Base-by-base conservation (phyloP, 2,888 invertebrate species). In the Caenorhabditis auriculariae region DNA sequence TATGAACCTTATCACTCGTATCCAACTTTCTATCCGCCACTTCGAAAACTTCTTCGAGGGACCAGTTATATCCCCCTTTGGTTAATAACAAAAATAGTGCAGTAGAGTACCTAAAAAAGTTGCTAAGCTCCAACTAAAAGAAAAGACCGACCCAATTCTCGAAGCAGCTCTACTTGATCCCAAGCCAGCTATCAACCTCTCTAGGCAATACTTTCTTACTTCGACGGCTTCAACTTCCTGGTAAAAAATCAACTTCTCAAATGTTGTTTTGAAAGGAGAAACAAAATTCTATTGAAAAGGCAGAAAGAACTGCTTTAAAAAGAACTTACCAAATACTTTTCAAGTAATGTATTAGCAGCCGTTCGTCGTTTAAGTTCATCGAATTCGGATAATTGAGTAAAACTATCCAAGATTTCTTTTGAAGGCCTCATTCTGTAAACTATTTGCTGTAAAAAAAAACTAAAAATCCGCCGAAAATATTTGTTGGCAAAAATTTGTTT, bases 361-460 rank as follows among this genome's bases (percentile, higher is more conserved):
- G 49, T 60, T 37, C 58, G 56, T 39, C 72, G 55, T 2, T 45
- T 50, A 9, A 23, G 19, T 7, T 54, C 55, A 41, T 72, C 59
- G 7, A 70, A 52, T 48, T 72, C 72, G 2, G 72, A 55, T 7
- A 72, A 63, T 19, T 58, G 56, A 17, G 66, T 68, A 50, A 72
- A 66, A 1, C 27, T 50, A 39, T 68, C 61, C 47, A 72, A 58
- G 15, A 72, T 50, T 32, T 70, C 68, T 38, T 60, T 51, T 24
- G 61, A 51, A 4, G 72, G 72, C 26, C 72, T 54, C 58, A 68
- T 48, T 49, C 32, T 47, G 38, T 55, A 28, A 29, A 32, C 9
- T 15, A 15, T 29, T 17, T 21, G 24, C 17, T 12, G 21, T 49
- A n/a, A 49, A 37, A 32, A 27, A 26, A 50, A 50, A 24, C 17